Percentiles rank a stretch among this genome's conserved stretches.
Conservation (phyloP, 2,797 vertebrate genomes). For the Peromyscus melanophrys region DNA sequence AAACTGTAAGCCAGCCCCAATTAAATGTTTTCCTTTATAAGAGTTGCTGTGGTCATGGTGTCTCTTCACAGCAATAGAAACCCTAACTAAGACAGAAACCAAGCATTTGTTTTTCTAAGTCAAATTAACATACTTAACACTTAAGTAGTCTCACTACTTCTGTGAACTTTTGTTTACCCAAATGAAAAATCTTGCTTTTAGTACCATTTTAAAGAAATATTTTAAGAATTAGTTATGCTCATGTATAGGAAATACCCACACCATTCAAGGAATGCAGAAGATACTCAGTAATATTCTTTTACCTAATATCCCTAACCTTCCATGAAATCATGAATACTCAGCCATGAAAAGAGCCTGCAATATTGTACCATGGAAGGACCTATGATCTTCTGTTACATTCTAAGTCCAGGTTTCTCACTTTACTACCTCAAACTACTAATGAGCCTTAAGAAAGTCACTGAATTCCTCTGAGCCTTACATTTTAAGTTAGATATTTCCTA, state of each 20-base stretch:
- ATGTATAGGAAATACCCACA: background rate
- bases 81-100: background rate
- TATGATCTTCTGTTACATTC: slow-evolving; percentile 15
- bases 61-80: background rate
- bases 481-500: slow-evolving; percentile 38
- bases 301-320: slow-evolving; percentile 26
- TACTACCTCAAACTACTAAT: slow-evolving; percentile 39
- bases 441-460: slow-evolving; percentile 33
- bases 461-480: background rate
- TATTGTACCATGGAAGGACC: background rate
- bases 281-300: slow-evolving; percentile 18
- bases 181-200: slow-evolving; percentile 58
- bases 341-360: slow-evolving; percentile 14
- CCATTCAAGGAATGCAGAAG: slow-evolving; percentile 10
- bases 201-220: slow-evolving; percentile 34
- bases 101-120: slow-evolving; percentile 43
- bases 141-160: background rate
- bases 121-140: slow-evolving; percentile 32
- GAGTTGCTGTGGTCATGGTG: background rate
- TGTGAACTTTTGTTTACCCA: slow-evolving; percentile 53
- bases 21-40: background rate
- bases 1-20: background rate
- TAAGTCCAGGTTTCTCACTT: slow-evolving; percentile 6
- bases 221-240: slow-evolving; percentile 55
- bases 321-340: slow-evolving; percentile 49